Evolutionary conservation across 64 coral and sea anemone genomes (phyloP).

Genomic region (Porites australiensis): DNA sequence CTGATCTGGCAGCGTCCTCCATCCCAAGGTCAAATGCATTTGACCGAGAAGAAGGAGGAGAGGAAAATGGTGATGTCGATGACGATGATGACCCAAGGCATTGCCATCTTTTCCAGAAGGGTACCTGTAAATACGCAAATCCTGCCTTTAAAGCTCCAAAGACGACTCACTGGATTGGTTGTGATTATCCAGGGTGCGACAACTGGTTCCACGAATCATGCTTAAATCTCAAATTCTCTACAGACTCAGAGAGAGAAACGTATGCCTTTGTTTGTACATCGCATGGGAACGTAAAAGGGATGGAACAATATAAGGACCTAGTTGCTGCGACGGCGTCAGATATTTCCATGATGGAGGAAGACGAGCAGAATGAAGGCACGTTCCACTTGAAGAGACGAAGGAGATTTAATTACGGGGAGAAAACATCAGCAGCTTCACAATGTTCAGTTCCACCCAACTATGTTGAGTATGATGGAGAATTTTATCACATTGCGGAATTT

Average conservation of each 20-base stretch:
- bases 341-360: too few species aligned
- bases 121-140: neutral
- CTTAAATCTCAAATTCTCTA: neutral
- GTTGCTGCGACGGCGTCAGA: too few species aligned
- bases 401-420: neutral
- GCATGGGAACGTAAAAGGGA: neutral
- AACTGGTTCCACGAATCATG: too few species aligned
- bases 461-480: constrained; percentile 51
- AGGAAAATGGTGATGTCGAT: too few species aligned
- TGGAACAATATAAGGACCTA: too few species aligned
- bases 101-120: neutral
- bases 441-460: constrained; percentile 25
- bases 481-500: too few species aligned
- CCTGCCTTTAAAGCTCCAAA: too few species aligned
- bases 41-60: neutral
- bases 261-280: neutral
- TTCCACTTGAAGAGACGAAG: neutral
- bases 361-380: too few species aligned
- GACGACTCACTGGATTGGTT: too few species aligned
- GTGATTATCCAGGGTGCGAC: too few species aligned
- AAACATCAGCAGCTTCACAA: neutral
- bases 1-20: constrained; percentile 6
- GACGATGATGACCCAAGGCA: constrained; percentile 30
- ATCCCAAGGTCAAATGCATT: neutral
- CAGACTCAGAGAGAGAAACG: neutral